Evolutionary conservation across 2,888 invertebrate species (phyloP).

Genomic region (Lasioglossum marginatum): DNA sequence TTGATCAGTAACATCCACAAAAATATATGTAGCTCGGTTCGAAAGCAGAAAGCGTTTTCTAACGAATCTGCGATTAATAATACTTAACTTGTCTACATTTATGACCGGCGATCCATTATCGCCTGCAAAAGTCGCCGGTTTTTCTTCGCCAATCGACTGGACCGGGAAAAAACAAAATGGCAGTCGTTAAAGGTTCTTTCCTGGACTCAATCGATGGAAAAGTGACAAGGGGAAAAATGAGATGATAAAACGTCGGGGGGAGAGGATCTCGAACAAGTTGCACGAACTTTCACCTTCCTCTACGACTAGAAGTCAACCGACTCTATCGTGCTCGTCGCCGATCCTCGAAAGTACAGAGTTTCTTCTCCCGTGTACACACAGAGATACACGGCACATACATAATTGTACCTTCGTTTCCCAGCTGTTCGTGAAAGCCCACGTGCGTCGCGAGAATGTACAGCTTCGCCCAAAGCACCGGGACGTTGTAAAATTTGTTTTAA

Average conservation of each 20-base stretch:
- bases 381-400: constrained; percentile 33
- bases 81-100: background rate
- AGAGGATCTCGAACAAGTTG: constrained; percentile 34
- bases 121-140: background rate
- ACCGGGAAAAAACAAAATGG: background rate
- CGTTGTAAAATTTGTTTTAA: background rate
- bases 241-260: constrained; percentile 2
- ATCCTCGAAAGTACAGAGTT: constrained; percentile 70
- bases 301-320: constrained; percentile 44
- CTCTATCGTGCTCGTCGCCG: constrained; percentile 43
- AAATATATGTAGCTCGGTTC: background rate
- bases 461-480: background rate
- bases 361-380: constrained; percentile 59
- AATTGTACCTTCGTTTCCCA: constrained; percentile 70
- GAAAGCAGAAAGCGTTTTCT: background rate
- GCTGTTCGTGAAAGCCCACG: constrained; percentile 74
- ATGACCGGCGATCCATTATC: background rate
- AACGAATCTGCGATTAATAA: background rate
- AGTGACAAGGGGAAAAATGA: constrained; percentile 9
- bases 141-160: background rate
- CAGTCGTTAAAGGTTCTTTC: background rate
- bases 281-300: constrained; percentile 78
- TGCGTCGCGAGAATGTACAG: constrained; percentile 21
- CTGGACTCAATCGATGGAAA: constrained; percentile 33
- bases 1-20: background rate